Evolutionary conservation across 1,140 invertebrate species (phyloP), one percentile per base, ranked within the genome.

Genomic region (Listronotus bonariensis): DNA sequence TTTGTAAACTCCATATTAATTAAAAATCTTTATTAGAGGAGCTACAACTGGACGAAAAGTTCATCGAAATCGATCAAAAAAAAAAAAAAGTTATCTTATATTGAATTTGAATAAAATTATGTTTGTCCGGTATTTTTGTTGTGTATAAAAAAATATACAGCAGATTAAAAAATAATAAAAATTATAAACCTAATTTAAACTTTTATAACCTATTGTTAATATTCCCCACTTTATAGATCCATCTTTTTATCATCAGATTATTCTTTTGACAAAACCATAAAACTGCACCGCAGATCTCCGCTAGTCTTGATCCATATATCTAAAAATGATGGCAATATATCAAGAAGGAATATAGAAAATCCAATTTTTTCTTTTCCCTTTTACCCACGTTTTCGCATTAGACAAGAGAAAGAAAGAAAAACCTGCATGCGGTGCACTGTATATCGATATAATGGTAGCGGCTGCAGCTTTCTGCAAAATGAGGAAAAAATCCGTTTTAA

Each of bases 401-500:
- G 12, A 34, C 7, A 6, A 34, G 49, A 52, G 18, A 52, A 52
- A 52, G 49, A 52, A 38, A 18, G 49, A 14, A 18, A 14, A 38
- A 15, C 11, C 49, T 52, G 49, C 49, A 52, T 52, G 34, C 31
- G 49, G 34, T 52, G 31, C 49, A 52, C 10, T 55, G 34, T 55
- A 42, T 55, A 55, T 55, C 53, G 53, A 55, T 55, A 55, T 55
- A 55, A 55, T 43, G 40, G 40, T 26, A 55, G 38, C 53, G 36
- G 20, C 15, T 55, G 40, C 38, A 12, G 53, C 53, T 55, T 43
- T 41, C 20, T n/a, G 20, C 17, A 55, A 55, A 55, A 41, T n/a
- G 53, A 42, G 26, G 12, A 20, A 55, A 55, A 55, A 55, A 52
- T 32, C 3, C 8, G 12, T n/a, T 52, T 52, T 36, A 15, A 34